A percentile compares a stretch with the other conserved stretches of the same genome.
phyloP scores from a whole-genome alignment of 2,888 invertebrate species.

The Pantelozetes paolii region DNA sequence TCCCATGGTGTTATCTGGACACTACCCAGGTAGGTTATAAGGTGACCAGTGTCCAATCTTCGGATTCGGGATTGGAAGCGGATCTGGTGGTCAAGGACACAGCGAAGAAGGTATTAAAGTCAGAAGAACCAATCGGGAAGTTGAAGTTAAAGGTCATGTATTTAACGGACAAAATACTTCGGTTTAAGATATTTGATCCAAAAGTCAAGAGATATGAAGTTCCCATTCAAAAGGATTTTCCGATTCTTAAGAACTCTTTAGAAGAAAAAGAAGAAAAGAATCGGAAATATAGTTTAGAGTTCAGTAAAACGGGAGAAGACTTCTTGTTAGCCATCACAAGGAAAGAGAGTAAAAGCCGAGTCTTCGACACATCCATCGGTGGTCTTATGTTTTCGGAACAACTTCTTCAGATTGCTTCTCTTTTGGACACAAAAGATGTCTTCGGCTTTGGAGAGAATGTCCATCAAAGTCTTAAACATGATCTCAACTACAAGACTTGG shows the following conservation, averaged over 20 bases:
- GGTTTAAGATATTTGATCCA: constrained; percentile 44
- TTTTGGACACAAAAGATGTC: constrained; percentile 52
- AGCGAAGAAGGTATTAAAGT: background rate
- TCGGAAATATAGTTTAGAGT: background rate
- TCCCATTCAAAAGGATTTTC: constrained; percentile 43
- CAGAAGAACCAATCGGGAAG: background rate
- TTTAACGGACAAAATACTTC: constrained; percentile 41
- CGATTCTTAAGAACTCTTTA: constrained; percentile 11
- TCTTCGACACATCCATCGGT: constrained; percentile 50
- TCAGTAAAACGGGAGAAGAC: background rate
- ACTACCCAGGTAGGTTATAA: background rate
- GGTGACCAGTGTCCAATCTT: background rate
- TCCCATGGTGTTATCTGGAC: constrained; percentile 14
- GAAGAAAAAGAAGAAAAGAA: background rate
- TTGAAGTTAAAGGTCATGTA: constrained; percentile 42
- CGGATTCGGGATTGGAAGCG: background rate
- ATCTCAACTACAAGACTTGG: constrained; percentile 37
- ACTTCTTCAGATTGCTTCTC: constrained; percentile 54
- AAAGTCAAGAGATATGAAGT: constrained; percentile 43
- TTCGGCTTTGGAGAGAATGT: constrained; percentile 52
- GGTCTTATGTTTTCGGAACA: constrained; percentile 53
- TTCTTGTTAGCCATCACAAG: constrained; percentile 20
- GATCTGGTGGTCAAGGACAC: background rate
- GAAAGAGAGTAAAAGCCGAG: too few relatives aligned
- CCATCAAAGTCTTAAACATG: constrained; percentile 49